These are phyloP conservation scores for Neuroscelio doddi DNA, from an alignment of 2,888 invertebrate species.

Conservation along the genomic window DNA sequence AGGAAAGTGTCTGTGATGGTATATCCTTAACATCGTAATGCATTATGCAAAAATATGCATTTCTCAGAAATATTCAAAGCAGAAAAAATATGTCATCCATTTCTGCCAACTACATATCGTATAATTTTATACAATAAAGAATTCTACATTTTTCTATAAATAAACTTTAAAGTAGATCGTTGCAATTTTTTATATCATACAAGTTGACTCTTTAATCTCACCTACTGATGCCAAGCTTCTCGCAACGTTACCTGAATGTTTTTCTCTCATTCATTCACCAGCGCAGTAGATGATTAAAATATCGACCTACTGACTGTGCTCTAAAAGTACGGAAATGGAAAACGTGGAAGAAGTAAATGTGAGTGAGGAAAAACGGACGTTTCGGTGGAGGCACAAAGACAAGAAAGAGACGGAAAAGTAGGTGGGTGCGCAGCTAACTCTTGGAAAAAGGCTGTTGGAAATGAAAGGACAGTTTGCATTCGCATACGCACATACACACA, in stretches of 20 bases:
- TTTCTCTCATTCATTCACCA: background rate
- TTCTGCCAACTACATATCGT: too few species aligned
- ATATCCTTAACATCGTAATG: background rate
- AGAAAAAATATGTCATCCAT: too few species aligned
- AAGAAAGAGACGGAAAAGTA: slow-evolving; percentile 26
- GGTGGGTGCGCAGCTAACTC: slow-evolving; percentile 1
- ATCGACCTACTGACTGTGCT: background rate
- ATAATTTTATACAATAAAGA: too few species aligned
- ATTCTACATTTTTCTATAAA: background rate
- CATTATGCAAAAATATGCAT: slow-evolving; percentile 4
- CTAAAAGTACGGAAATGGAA: slow-evolving; percentile 10
- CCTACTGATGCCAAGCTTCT: too few species aligned
- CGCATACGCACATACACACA: slow-evolving; percentile 57
- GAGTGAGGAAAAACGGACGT: background rate
- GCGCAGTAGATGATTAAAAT: background rate
- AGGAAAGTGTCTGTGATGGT: slow-evolving; percentile 37
- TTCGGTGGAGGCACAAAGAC: too few species aligned
- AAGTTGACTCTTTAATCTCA: too few species aligned
- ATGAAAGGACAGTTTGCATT: too few species aligned
- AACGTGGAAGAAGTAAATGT: slow-evolving; percentile 27
- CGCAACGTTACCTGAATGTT: background rate
- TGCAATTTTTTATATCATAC: background rate
- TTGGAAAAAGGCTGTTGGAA: slow-evolving; percentile 55
- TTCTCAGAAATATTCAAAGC: too few species aligned
- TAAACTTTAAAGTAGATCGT: background rate